Base-by-base conservation (phyloP, 2,888 invertebrate genomes). In the Leistus spinibarbis region DNA sequence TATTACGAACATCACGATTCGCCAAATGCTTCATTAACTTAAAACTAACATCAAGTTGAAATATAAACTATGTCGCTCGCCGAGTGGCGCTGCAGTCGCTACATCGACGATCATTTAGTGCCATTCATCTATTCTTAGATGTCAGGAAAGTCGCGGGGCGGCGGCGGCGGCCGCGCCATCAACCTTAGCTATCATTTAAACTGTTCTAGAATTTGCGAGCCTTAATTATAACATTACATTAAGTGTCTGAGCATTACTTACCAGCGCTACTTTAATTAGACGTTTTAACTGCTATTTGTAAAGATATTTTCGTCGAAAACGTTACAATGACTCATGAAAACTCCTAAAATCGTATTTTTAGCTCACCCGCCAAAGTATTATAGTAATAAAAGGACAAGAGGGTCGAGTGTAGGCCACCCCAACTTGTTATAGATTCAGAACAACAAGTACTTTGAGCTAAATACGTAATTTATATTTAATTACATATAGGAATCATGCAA, bases 151-250 rank as follows among this genome's bases (percentile, higher is more conserved):
- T 56, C 65, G n/a, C 57, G 27, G 53, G 20, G 19, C 60, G 23
- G 23, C 56, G 40, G 10, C 54, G 19, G 13, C 24, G 23, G 10
- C 17, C 22, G 20, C 13, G 63, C 63, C 4, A 22, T 5, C 22
- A 13, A 20, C 20, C n/a, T 22, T 22, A 19, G 40, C 40, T 40
- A 40, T 40, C 40, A 40, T 40, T 40, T 40, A 40, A 40, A 40
- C 63, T 22, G 22, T 63, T 62, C 40, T 40, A 40, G 13, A 40
- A n/a, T n/a, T 20, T 20, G 17, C 72, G n/a, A 53, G 40, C 73
- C 69, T 75, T 75, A 75, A 75, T 75, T 68, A 75, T 75, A 75
- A 75, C 69, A 75, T 75, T 75, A 75, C 68, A n/a, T 75, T 75
- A 75, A 75, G 75, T 69, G 68, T 68, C 64, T 54, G 63, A 69